Percentiles rank a stretch among this genome's conserved stretches.
phyloP scores from a whole-genome alignment of 2,113 vertebrate genomes.

The Epinephelus lanceolatus region DNA sequence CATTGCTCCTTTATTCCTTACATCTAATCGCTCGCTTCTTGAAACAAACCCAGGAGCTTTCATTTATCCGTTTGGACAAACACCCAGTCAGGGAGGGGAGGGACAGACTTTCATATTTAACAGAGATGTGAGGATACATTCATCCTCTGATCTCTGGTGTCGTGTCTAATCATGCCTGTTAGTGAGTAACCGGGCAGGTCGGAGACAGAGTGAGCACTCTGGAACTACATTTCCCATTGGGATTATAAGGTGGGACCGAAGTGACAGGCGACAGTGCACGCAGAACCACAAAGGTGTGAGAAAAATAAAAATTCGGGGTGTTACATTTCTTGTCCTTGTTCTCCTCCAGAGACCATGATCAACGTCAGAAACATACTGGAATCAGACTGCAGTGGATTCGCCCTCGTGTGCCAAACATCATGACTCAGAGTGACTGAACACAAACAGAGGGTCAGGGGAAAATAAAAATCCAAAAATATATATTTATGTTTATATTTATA shows the following conservation, averaged over 20 bases:
- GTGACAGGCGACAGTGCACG: conserved; percentile 46
- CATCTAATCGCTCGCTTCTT: too few relatives aligned
- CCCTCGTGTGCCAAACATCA: conserved; percentile 22
- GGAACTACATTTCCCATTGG: conserved; percentile 66
- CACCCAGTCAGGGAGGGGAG: neutral
- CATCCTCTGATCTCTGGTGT: conserved; percentile 24
- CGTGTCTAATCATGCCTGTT: conserved; percentile 28
- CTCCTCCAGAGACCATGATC: conserved; percentile 22
- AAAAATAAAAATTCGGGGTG: conserved; percentile 18
- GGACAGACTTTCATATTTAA: conserved; percentile 2
- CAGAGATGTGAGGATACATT: conserved; percentile 24
- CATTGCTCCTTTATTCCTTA: neutral
- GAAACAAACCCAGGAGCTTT: conserved; percentile 13
- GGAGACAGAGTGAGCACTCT: conserved; percentile 21
- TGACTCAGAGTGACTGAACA: conserved; percentile 41
- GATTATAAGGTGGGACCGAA: conserved; percentile 57
- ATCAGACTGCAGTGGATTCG: conserved; percentile 27
- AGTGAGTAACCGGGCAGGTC: conserved; percentile 8
- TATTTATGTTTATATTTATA: conserved; percentile 85
- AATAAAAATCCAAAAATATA: conserved; percentile 86
- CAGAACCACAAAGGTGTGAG: conserved; percentile 34
- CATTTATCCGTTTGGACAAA: conserved; percentile 31
- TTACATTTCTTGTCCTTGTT: conserved; percentile 23
- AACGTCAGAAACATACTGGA: neutral
- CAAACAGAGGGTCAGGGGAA: conserved; percentile 48